Evolutionary conservation across 2,888 invertebrate species (phyloP), one percentile per base, ranked within the genome.

Genomic region (Erebia palarica): DNA sequence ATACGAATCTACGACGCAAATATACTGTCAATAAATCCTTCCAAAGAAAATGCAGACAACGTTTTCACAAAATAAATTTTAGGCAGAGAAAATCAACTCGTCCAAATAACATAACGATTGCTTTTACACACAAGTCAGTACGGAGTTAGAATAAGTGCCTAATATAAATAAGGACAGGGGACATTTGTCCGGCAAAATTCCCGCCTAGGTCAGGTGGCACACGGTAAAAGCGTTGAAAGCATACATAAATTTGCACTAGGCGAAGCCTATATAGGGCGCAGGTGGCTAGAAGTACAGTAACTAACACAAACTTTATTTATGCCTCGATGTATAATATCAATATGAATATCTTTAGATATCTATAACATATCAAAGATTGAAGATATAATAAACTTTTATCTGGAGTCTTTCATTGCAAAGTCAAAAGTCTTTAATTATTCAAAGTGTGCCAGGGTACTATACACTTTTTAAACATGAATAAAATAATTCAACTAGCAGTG

Each of bases 191-290:
- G 80, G 84, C 81, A 82, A 87, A 90, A 88, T 85, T 88, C 86
- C 85, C 85, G 84, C 86, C 84, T 84, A 91, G 92, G 92, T 92
- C 92, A 93, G 92, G 90, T 92, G 90, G 91, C 90, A 88, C 86
- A 87, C 86, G 90, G 84, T 91, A 88, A 89, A 87, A 91, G 91
- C 88, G 83, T 84, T 90, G 86, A 90, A 88, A 89, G 89, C 89
- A 84, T 90, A 89, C 91, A 92, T 92, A 92, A 92, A 92, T 92
- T 92, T 86, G 83, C 86, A 81, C 82, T 84, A 83, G 83, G 86
- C 85, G 85, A 85, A 83, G 82, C 85, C 55, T 81, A 82, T 82
- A 84, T 82, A 85, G 84, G 86, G 82, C 88, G 81, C 91, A 91
- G 90, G 87, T 92, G 91, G 83, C 83, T 80, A 82, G 82, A 81